A percentile compares a stretch with the other conserved stretches of the same genome.
Evolutionary conservation across 2,888 invertebrate genomes (phyloP).

Genomic region (Agelastica alni): DNA sequence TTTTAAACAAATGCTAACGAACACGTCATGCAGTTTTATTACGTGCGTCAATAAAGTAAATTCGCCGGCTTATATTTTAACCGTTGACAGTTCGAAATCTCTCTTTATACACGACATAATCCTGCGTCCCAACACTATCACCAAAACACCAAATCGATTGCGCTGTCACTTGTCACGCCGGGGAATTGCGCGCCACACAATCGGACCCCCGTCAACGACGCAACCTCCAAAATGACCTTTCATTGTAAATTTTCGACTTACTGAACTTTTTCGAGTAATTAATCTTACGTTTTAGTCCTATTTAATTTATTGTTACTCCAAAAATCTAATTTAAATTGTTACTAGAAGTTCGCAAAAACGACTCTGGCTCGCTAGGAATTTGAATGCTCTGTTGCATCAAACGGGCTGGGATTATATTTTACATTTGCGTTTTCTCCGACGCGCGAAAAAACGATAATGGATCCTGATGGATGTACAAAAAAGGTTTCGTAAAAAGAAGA

Average conservation of each 20-base stretch:
- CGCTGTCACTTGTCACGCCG: slow-evolving; percentile 15
- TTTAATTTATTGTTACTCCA: slow-evolving; percentile 24
- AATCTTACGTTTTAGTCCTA: slow-evolving; percentile 23
- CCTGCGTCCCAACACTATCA: slow-evolving; percentile 7
- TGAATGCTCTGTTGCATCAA: slow-evolving; percentile 10
- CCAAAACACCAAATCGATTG: slow-evolving; percentile 16
- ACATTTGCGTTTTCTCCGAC: background rate
- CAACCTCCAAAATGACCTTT: background rate
- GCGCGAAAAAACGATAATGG: background rate
- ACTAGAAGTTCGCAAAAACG: slow-evolving; percentile 21
- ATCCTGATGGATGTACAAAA: background rate
- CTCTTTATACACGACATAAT: slow-evolving; percentile 7
- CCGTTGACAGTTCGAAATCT: slow-evolving; percentile 14
- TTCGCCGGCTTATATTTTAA: slow-evolving; percentile 1
- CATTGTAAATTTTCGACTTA: background rate
- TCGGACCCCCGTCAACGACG: background rate
- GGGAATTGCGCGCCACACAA: slow-evolving; percentile 2
- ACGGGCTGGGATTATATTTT: no score
- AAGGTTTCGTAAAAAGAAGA: no score
- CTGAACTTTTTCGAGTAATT: background rate
- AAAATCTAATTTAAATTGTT: slow-evolving; percentile 28
- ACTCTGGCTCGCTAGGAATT: slow-evolving; percentile 5
- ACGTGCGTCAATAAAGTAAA: background rate
- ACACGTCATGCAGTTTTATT: no score
- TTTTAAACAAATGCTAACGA: background rate